phyloP scores from a whole-genome alignment of 2,888 invertebrate genomes.

The Leptinotarsa juncta region DNA sequence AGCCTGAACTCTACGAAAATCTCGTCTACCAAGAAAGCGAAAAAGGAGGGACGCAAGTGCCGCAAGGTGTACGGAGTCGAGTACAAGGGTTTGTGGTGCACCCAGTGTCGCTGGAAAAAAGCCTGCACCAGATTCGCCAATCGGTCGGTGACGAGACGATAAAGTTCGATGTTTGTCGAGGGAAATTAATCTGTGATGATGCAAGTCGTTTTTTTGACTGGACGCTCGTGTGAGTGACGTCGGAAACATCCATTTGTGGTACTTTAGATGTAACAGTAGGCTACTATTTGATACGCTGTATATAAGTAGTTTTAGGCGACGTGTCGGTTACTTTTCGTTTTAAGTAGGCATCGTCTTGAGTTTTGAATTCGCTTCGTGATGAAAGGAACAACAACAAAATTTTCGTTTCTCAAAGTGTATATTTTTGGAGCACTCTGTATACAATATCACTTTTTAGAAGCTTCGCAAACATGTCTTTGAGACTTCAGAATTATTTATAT shows the following conservation, averaged over 20 bases:
- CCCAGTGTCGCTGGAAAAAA: constrained; percentile 37
- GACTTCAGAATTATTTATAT: too few species aligned
- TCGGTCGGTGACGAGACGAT: not conserved
- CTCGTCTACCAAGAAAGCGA: constrained; percentile 25
- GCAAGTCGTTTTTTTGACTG: constrained; percentile 1
- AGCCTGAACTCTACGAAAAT: too few species aligned
- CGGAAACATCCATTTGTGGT: not conserved
- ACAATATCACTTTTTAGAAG: not conserved
- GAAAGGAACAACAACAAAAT: not conserved
- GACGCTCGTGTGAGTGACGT: constrained; percentile 1
- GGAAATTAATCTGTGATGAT: constrained; percentile 24
- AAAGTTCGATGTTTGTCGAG: not conserved
- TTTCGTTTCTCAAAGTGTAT: not conserved
- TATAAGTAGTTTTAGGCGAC: not conserved
- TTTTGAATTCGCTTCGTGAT: too few species aligned
- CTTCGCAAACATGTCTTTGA: too few species aligned
- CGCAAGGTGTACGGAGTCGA: constrained; percentile 35
- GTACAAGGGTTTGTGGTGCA: constrained; percentile 37
- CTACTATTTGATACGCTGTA: not conserved
- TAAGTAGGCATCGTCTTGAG: not conserved
- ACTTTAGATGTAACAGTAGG: not conserved
- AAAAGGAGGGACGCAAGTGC: constrained; percentile 35
- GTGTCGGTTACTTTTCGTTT: not conserved
- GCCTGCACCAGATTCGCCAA: constrained; percentile 34
- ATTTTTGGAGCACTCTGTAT: not conserved